Conservation (phyloP, 2,113 vertebrate species). For the Rhipidura dahli region DNA sequence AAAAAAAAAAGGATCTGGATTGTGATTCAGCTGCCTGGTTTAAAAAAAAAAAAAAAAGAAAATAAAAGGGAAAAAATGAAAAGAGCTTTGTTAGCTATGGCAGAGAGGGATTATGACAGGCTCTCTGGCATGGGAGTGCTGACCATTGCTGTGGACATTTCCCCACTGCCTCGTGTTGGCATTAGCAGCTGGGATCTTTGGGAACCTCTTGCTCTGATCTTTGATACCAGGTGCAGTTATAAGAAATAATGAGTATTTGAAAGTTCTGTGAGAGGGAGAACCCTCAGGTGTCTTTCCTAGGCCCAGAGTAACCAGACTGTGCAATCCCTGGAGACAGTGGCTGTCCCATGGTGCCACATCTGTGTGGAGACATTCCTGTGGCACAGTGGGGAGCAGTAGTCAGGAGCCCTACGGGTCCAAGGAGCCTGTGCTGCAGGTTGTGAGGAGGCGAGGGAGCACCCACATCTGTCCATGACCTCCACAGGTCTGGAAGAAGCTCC, state of each 20-base stretch:
- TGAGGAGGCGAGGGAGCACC: not conserved
- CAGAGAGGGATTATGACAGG: not conserved
- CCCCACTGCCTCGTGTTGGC: not conserved
- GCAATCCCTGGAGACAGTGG: accelerated
- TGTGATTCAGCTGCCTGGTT: not conserved
- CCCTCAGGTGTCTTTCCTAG: not conserved
- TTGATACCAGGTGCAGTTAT: not conserved
- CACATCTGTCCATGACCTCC: not conserved
- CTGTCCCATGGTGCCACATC: not conserved
- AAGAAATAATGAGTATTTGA: not conserved
- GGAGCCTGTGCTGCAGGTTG: not conserved
- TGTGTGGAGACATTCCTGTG: not conserved
- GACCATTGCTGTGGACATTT: not conserved
- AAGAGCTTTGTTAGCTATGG: not conserved
- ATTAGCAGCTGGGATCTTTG: not conserved
- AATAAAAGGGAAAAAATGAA: not conserved
- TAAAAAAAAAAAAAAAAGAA: not conserved
- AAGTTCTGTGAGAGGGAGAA: not conserved
- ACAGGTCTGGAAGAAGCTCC: not conserved
- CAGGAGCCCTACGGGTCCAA: not conserved
- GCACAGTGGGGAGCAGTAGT: not conserved
- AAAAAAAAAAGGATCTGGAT: not conserved
- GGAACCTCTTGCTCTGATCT: not conserved
- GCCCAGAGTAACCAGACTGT: not conserved
- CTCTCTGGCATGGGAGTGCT: not conserved